Evolutionary conservation across 2,113 vertebrate genomes (phyloP).

Genomic region (Pelmatolapia mariae): DNA sequence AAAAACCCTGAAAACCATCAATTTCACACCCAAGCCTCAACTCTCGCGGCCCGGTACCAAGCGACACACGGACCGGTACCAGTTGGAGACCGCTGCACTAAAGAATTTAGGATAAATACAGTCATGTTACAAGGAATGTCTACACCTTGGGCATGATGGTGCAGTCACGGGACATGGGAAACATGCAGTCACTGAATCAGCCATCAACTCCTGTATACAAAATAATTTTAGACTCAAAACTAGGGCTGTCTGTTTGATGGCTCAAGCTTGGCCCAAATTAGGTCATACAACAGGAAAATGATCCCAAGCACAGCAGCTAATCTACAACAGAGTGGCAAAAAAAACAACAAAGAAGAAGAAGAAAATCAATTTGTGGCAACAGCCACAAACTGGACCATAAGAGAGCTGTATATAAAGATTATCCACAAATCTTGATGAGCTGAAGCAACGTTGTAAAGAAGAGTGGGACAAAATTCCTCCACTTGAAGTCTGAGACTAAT

Average conservation of each 20-base stretch:
- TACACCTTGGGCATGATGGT: background rate
- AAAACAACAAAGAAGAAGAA: background rate
- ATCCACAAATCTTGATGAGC: background rate
- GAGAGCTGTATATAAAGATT: background rate
- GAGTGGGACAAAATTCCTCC: background rate
- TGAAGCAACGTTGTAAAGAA: background rate
- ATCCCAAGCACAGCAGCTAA: background rate
- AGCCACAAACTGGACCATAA: background rate
- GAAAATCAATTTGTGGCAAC: background rate
- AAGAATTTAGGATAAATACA: background rate
- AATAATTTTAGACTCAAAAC: background rate
- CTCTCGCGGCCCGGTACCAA: background rate
- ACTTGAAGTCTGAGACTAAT: background rate
- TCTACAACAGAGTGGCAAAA: background rate
- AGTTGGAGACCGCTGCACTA: background rate
- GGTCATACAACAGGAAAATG: background rate
- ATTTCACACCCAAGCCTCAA: background rate
- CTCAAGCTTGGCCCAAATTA: background rate
- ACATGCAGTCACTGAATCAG: background rate
- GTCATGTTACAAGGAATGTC: background rate
- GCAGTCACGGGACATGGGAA: background rate
- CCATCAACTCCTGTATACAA: background rate
- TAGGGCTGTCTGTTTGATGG: background rate
- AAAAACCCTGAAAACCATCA: background rate
- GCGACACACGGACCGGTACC: background rate